Conservation (phyloP, 2,888 invertebrate species). For the Thymelicus acteon region DNA sequence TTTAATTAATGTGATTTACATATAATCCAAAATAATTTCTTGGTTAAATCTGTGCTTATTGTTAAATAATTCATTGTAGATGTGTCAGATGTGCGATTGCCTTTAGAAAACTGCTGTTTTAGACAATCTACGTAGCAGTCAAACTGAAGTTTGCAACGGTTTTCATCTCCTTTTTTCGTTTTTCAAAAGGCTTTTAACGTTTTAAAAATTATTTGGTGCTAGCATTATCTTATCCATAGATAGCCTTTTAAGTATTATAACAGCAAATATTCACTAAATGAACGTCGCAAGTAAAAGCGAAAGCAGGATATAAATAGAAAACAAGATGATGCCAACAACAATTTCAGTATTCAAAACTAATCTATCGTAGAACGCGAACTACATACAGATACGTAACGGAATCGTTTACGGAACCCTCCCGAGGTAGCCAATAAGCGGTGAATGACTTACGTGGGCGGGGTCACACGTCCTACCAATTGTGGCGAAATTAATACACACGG, state of each 20-base stretch:
- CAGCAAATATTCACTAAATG: neutral
- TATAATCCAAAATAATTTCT: too few species aligned
- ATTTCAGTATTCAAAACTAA: slow-evolving; percentile 38
- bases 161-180: too few species aligned
- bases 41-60: too few species aligned
- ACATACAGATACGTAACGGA: slow-evolving; percentile 43
- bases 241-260: neutral
- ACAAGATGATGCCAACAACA: slow-evolving; percentile 11
- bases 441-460: slow-evolving; percentile 65
- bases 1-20: too few species aligned
- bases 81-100: too few species aligned
- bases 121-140: too few species aligned
- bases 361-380: slow-evolving; percentile 37
- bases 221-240: too few species aligned
- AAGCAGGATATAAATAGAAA: slow-evolving; percentile 30
- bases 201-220: too few species aligned
- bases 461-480: slow-evolving; percentile 51
- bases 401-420: slow-evolving; percentile 56
- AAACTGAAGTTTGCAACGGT: too few species aligned
- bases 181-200: too few species aligned
- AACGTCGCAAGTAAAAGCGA: slow-evolving; percentile 10
- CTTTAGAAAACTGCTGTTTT: too few species aligned
- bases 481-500: slow-evolving; percentile 51
- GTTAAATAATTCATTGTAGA: too few species aligned
- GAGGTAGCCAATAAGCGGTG: slow-evolving; percentile 61